Evolutionary conservation across 2,888 invertebrate species (phyloP), one percentile per base, ranked within the genome.

Genomic region (Homarus gammarus): DNA sequence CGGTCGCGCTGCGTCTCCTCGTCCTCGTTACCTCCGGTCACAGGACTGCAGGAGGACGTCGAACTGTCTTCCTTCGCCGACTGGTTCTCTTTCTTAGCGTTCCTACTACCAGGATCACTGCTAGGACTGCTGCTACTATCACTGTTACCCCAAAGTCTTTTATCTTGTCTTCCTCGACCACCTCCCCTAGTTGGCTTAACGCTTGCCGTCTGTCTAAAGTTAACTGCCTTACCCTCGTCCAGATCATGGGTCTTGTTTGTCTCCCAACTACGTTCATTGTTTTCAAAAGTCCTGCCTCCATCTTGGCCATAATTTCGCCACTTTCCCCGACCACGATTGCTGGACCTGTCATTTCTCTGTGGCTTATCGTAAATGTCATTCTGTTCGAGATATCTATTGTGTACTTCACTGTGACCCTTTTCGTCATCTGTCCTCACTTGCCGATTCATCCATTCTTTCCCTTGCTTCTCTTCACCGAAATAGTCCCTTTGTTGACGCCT

Each of bases 1-100:
- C 97, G 95, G 93, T 98, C 98, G 79, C 97, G 95, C 94, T 97
- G 97, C n/a, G 96, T 96, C 92, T 96, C 95, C 91, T 95, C 95
- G 92, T 95, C 95, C 36, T 86, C 86, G 15, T 83, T 75, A 36
- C 38, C 22, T 27, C 51, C 22, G 2, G 33, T 38, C 40, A n/a
- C 78, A 6, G 6, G 64, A n/a, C 61, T 33, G 18, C 36, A 84
- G 18, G 70, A 40, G 18, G 77, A 15, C 40, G 18, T 18, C 3
- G 33, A 61, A 31, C 27, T 72, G 3, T 70, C 40, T 27, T 56
- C 64, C 44, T 61, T 81, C 33, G 33, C 31, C 15, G 18, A 78
- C 18, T 33, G 6, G 33, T 56, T 78, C 56, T 78, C 75, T 44
- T 22, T 75, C 75, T 27, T 64, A 10, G 18, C 61, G 27, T 18